A percentile compares a stretch with the other conserved stretches of the same genome.
These are phyloP conservation scores for Hucho hucho DNA, from an alignment of 2,113 vertebrate species.

Conservation along the genomic window DNA sequence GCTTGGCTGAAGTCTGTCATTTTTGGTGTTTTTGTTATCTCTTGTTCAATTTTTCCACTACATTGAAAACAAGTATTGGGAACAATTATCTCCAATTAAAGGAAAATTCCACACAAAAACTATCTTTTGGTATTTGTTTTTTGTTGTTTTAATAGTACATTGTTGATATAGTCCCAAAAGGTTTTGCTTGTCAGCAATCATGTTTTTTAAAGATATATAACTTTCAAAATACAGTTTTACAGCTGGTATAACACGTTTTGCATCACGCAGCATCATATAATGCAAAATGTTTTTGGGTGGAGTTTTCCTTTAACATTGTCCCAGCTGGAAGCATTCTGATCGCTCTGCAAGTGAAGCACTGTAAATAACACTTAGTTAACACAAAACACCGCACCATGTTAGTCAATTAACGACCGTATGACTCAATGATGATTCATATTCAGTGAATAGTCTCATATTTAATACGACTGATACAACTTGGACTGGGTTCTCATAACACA, in stretches of 20 bases:
- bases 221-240: no score
- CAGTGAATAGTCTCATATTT: constrained; percentile 5
- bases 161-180: no score
- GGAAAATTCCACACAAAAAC: no score
- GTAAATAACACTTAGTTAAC: constrained; percentile 37
- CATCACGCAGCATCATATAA: no score
- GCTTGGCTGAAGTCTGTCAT: not conserved
- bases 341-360: constrained; percentile 32
- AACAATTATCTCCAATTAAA: constrained; percentile 30
- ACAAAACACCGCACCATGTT: constrained; percentile 24
- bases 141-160: no score
- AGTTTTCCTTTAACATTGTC: constrained; percentile 6
- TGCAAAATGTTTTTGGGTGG: no score
- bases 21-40: not conserved
- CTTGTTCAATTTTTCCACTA: constrained; percentile 9
- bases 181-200: no score
- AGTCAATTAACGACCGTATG: constrained; percentile 36
- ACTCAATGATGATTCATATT: constrained; percentile 19
- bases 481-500: not conserved
- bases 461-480: not conserved
- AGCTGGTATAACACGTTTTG: no score
- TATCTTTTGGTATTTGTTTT: no score
- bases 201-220: no score
- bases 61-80: constrained; percentile 8
- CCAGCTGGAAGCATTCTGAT: constrained; percentile 37